Base-by-base conservation (phyloP, 1,140 invertebrate genomes). In the Zaprionus tsacasi region DNA sequence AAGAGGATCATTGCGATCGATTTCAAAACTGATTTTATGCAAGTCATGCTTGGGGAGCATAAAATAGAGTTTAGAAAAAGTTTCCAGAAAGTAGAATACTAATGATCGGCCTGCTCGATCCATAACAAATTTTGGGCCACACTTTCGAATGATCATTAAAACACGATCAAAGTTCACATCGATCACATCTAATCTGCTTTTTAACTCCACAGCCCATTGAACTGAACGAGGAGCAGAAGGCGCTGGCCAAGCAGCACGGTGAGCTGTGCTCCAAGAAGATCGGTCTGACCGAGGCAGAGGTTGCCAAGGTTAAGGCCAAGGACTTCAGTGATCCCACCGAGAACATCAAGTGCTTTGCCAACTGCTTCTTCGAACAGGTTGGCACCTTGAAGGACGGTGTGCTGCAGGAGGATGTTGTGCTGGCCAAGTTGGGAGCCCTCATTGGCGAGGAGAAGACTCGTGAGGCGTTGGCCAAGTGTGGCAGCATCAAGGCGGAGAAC, bases 301-400 rank as follows among this genome's bases (percentile, higher is more conserved):
- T 36, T 8, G 72, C 76, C 66, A 86, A 79, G 71, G 58, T 89
- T 21, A 86, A 86, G 70, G 78, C 76, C 76, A 86, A 75, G 76
- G 78, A 89, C 50, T 86, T 86, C 48, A 79, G 68, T 36, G 59
- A 79, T 8, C 86, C 86, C 60, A 89, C 56, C n/a, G 86, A 90
- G 66, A 86, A 90, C 38, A 82, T 89, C 30, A 90, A 90, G 54
- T 89, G 85, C 67, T 89, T 89, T 56, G 81, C 79, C 75, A 89
- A 89, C 74, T 89, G 85, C 56, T 90, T 89, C 79, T 90, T 86
- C 54, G 85, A 89, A 54, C 81, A 86, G 65, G 45, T 74, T 1
- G 85, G 85, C 57, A 86, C 76, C 10, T 25, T 89, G 6, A 89
- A 89, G 86, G 72, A 78, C 35, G 76, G 65, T 7, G 61, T 66